phyloP scores from a whole-genome alignment of 2,113 vertebrate genomes.

The pig (Sus scrofa) region DNA sequence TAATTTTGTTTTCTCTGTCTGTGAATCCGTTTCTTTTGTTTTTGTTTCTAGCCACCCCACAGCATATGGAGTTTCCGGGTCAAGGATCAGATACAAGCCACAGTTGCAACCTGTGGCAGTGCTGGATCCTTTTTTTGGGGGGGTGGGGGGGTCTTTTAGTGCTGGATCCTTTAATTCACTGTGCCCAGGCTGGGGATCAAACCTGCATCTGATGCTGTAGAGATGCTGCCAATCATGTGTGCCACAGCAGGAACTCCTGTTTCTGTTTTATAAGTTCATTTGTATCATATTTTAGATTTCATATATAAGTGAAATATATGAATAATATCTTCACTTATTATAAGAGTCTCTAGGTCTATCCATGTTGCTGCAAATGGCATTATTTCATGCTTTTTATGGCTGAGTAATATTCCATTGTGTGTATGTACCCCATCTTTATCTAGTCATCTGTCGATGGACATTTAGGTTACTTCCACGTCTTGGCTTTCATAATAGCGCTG shows the following conservation, averaged over 20 bases:
- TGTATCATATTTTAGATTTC: not conserved
- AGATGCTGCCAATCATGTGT: no score
- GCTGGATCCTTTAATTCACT: no score
- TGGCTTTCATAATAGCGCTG: not conserved
- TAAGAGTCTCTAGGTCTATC: not conserved
- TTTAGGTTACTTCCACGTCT: not conserved
- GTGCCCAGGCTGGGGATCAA: no score
- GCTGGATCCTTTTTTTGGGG: no score
- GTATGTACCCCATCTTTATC: not conserved
- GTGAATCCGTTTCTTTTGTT: not conserved
- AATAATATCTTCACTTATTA: not conserved
- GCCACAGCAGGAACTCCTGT: no score
- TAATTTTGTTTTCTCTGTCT: not conserved
- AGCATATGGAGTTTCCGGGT: no score
- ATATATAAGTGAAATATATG: not conserved
- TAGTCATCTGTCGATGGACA: not conserved
- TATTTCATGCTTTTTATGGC: not conserved
- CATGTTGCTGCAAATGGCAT: not conserved
- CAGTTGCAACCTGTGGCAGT: no score
- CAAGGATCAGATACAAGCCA: no score
- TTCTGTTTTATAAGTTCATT: not conserved
- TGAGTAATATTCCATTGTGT: not conserved
- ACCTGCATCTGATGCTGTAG: no score
- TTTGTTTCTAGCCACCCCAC: no score
- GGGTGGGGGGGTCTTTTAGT: no score